phyloP scores from a whole-genome alignment of 1,140 invertebrate genomes.

The Globodera ellingtonae region DNA sequence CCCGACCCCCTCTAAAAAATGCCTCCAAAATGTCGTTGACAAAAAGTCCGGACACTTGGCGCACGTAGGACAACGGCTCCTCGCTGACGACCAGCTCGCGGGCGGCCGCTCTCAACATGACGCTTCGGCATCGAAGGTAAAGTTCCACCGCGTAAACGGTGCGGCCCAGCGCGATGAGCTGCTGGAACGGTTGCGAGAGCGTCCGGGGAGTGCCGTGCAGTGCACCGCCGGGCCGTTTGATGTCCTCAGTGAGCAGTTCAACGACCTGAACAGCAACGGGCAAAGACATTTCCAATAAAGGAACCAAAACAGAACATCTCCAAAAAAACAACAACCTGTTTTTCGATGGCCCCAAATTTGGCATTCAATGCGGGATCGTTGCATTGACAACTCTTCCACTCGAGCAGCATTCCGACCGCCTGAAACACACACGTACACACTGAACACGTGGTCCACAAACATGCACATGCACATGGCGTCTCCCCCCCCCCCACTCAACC shows the following conservation, averaged over 20 bases:
- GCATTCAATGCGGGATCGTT: constrained; percentile 52
- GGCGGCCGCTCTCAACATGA: constrained; percentile 79
- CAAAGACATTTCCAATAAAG: neutral
- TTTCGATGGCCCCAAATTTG: constrained; percentile 51
- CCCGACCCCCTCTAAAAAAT: neutral
- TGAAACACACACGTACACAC: constrained; percentile 65
- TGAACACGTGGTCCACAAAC: neutral
- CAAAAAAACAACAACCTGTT: constrained; percentile 1
- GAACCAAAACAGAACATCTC: too few relatives aligned
- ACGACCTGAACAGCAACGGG: constrained; percentile 39
- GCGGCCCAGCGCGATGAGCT: constrained; percentile 40
- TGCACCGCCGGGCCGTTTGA: constrained; percentile 55
- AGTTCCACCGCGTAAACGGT: constrained; percentile 76
- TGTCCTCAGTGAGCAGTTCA: constrained; percentile 66
- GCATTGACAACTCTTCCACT: constrained; percentile 67
- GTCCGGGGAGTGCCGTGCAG: constrained; percentile 88
- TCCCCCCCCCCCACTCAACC: neutral
- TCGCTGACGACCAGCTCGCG: constrained; percentile 85
- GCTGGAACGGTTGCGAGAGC: constrained; percentile 70
- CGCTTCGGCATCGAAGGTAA: constrained; percentile 81
- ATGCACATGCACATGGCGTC: too few relatives aligned
- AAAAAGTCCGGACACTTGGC: constrained; percentile 81
- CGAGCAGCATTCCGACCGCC: constrained; percentile 82
- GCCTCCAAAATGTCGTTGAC: constrained; percentile 81
- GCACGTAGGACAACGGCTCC: constrained; percentile 80